Evolutionary conservation across 2,113 vertebrate species (phyloP), one percentile per base, ranked within the genome.

Genomic region (Pteronura brasiliensis): DNA sequence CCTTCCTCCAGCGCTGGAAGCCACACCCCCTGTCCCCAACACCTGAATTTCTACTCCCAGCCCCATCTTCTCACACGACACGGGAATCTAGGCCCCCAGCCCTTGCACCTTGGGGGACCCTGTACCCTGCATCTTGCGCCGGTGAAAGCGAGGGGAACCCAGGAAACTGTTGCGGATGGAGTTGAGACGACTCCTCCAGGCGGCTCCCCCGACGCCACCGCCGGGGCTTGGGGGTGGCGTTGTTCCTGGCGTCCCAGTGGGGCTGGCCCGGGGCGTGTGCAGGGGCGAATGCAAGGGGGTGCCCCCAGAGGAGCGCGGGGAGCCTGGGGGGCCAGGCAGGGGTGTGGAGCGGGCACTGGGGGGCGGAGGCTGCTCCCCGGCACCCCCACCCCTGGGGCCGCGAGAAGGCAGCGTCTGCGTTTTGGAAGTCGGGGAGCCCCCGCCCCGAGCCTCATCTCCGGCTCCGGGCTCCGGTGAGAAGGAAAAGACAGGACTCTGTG

Each of bases 151-250:
- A 1, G 99, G 99, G 0, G 99, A 99, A 49, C 99, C 99, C 96
- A 99, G 98, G 97, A 99, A 99, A 98, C 99, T 99, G 98, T 99
- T 99, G 98, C 99, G 99, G 98, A 99, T 99, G 69, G 99, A 99
- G 98, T 99, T 99, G 98, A 99, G 99, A 49, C 99, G 99, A 91
- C 99, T 99, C 98, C 99, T 99, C 99, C 99, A 99, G 97, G 99
- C 99, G 92, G 99, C 99, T 96, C 99, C 99, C 21, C 99, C 99
- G 1, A 98, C 98, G 11, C 99, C 99, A 74, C 99, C 99, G 27
- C 99, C 99, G 0, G 99, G 99, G 97, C 99, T 99, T 95, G 99
- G 99, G 39, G 99, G 99, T 2, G 99, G 99, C 7, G 99, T 99
- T 39, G 99, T 98, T 6, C 98, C 98, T 0, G 98, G 98, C 42